Conservation (phyloP, 2,113 vertebrate genomes). For the Mandrillus leucophaeus region DNA sequence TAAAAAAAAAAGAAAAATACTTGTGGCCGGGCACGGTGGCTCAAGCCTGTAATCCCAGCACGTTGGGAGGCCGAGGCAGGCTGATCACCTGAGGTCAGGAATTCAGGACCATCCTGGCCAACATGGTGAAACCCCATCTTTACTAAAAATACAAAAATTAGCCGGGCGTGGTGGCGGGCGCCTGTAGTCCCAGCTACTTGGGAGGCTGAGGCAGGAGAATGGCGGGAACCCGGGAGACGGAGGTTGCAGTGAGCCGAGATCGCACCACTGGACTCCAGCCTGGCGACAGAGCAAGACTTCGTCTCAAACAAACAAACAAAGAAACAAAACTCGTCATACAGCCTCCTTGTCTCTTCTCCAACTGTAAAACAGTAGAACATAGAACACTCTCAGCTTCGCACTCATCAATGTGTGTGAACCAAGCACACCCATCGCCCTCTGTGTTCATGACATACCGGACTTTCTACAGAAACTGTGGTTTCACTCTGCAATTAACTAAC, state of each 20-base stretch:
- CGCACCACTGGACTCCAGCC: neutral
- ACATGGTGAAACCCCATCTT: no score
- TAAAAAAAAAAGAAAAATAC: neutral
- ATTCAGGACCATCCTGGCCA: no score
- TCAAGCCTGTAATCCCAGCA: no score
- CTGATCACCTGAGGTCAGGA: no score
- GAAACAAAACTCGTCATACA: neutral
- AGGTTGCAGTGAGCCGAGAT: no score
- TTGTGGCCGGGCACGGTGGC: no score
- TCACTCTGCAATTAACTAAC: neutral
- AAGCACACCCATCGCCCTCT: no score
- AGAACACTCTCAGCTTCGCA: neutral
- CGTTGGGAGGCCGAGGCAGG: no score
- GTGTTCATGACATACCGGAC: neutral
- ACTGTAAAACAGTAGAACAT: neutral
- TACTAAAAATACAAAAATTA: no score
- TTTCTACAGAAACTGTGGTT: neutral
- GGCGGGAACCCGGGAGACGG: no score
- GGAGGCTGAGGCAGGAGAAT: no score
- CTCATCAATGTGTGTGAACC: rapidly evolving
- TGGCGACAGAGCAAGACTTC: neutral
- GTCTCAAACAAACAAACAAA: neutral
- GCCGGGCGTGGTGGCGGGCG: rapidly evolving
- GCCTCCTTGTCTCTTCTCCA: neutral
- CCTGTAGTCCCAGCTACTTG: no score